These are phyloP conservation scores for Thripadectes ignobilis DNA, from an alignment of 2,797 vertebrate species.

Conservation along the genomic window DNA sequence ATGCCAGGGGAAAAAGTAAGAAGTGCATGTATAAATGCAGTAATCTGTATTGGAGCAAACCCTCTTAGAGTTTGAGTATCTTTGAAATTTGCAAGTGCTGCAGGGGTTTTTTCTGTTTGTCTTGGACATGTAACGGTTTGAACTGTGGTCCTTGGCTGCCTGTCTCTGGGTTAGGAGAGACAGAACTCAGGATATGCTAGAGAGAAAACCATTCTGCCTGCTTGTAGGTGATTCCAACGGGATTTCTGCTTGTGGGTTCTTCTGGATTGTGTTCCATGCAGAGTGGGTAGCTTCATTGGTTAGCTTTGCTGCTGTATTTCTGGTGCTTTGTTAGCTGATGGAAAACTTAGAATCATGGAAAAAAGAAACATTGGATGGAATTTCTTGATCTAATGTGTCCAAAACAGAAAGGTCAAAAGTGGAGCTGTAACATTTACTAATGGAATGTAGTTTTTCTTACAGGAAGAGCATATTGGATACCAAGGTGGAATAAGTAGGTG, in stretches of 20 bases:
- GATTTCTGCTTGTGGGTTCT: background rate
- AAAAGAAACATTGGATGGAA: background rate
- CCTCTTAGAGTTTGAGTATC: background rate
- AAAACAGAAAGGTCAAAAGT: background rate
- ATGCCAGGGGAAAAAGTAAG: background rate
- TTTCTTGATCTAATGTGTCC: background rate
- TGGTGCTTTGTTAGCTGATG: background rate
- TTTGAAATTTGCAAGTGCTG: background rate
- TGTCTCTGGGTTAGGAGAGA: background rate
- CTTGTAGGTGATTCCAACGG: background rate
- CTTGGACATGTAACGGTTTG: background rate
- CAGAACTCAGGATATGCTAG: background rate
- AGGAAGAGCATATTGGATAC: background rate
- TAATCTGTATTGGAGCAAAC: background rate
- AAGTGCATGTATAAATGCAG: rapidly evolving
- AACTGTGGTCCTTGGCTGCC: background rate
- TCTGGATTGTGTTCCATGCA: background rate
- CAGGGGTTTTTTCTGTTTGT: background rate
- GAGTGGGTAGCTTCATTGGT: background rate
- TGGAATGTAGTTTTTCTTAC: background rate
- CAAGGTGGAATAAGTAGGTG: background rate
- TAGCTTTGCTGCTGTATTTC: background rate
- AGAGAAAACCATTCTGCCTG: background rate
- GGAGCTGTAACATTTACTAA: background rate
- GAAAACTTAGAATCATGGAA: background rate